Percentiles rank a stretch among this genome's conserved stretches.
These are phyloP conservation scores for Apostichopus japonicus DNA, from an alignment of 35 echinoderm and acorn worm genomes.

Conservation along the genomic window DNA sequence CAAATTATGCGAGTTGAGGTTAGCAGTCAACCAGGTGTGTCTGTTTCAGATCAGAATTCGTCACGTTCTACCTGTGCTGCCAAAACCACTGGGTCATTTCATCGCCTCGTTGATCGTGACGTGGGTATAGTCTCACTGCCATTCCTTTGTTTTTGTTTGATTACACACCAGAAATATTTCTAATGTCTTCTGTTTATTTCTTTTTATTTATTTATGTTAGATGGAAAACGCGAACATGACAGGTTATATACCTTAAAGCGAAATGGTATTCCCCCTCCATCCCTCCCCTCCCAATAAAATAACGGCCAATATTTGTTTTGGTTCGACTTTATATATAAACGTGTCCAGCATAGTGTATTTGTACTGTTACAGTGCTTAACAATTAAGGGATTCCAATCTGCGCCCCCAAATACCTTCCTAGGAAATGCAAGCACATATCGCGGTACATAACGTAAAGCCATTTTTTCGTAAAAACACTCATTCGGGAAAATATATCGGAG, in stretches of 20 bases:
- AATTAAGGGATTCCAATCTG: too few relatives aligned
- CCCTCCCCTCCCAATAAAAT: too few relatives aligned
- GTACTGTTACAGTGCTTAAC: too few relatives aligned
- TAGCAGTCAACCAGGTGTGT: constrained; percentile 36
- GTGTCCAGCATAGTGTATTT: too few relatives aligned
- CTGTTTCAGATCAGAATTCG: constrained; percentile 28
- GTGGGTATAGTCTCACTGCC: neutral
- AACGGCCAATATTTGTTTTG: too few relatives aligned
- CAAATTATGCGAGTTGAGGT: constrained; percentile 36
- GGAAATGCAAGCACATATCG: too few relatives aligned
- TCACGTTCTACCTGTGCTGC: constrained; percentile 10
- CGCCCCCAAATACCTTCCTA: too few relatives aligned
- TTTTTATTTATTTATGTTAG: constrained; percentile 24
- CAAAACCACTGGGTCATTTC: constrained; percentile 29
- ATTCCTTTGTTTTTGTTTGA: neutral
- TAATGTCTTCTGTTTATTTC: constrained; percentile 9
- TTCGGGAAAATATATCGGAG: too few relatives aligned
- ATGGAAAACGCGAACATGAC: neutral
- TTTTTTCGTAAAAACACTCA: too few relatives aligned
- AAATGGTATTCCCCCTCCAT: too few relatives aligned
- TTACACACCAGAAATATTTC: constrained; percentile 40
- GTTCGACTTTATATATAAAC: too few relatives aligned
- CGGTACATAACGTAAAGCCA: too few relatives aligned
- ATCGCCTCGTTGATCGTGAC: constrained; percentile 44
- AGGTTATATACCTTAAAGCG: neutral